Conservation (phyloP, 2,797 vertebrate species). For the Ptychobarbus kaznakovi region DNA sequence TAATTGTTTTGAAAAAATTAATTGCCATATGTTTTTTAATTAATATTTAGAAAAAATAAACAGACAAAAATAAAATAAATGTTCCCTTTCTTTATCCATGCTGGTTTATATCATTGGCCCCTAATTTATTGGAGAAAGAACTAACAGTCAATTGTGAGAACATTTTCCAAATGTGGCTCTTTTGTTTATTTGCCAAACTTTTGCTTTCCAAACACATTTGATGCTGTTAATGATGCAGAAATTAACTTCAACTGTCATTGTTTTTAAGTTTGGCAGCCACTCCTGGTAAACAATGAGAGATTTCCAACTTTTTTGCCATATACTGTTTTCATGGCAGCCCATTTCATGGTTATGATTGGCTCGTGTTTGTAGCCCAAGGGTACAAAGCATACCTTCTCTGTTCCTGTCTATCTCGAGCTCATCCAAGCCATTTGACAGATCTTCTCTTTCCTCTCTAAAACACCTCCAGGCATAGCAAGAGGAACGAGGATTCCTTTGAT, state of each 20-base stretch:
- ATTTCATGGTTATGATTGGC: conserved; percentile 49
- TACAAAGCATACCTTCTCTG: conserved; percentile 58
- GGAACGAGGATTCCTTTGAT: conserved; percentile 74
- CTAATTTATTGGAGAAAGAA: not conserved
- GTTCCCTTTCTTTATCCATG: not conserved
- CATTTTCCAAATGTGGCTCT: not conserved
- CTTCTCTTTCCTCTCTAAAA: conserved; percentile 67
- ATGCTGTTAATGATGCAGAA: not conserved
- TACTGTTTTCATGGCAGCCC: conserved; percentile 43
- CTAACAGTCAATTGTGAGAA: not conserved
- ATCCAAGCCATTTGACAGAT: conserved; percentile 66
- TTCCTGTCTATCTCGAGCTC: conserved; percentile 49
- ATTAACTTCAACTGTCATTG: not conserved
- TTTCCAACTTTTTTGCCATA: conserved; percentile 36
- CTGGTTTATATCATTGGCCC: not conserved
- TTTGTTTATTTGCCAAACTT: not conserved
- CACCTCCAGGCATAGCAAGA: conserved; percentile 74
- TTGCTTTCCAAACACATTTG: not conserved
- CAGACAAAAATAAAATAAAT: not conserved
- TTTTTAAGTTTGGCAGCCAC: conserved; percentile 9
- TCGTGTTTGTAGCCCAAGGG: conserved; percentile 50
- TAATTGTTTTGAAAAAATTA: too few species aligned
- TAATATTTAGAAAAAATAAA: not conserved
- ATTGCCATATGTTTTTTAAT: too few species aligned
- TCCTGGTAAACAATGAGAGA: conserved; percentile 12